These are phyloP conservation scores for Pipistrellus pipistrellus DNA, from an alignment of 2,797 vertebrate species.

Conservation along the genomic window DNA sequence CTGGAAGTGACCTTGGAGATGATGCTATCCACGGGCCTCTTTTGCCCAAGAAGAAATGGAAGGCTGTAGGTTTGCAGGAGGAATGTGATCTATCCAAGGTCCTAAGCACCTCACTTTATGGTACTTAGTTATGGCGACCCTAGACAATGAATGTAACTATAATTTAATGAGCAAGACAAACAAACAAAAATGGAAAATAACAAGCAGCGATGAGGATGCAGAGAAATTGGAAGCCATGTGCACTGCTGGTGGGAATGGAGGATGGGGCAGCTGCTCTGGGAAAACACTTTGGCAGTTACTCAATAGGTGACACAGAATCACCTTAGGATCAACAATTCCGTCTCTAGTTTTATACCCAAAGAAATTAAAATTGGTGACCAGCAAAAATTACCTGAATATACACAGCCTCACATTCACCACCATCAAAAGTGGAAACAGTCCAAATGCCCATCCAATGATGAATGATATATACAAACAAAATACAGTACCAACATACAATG, in stretches of 20 bases:
- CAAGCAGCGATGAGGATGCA: background rate
- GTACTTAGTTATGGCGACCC: background rate
- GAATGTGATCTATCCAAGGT: background rate
- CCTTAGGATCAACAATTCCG: background rate
- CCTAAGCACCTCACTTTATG: too few relatives aligned
- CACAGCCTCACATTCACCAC: accelerated
- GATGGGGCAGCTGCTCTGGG: accelerated
- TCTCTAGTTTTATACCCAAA: background rate
- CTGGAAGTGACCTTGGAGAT: background rate
- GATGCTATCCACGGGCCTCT: background rate
- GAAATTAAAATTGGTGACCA: background rate
- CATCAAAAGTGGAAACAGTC: background rate
- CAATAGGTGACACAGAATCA: background rate
- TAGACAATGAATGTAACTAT: background rate
- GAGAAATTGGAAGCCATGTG: background rate
- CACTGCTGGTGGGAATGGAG: background rate
- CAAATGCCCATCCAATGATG: background rate
- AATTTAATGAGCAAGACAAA: background rate
- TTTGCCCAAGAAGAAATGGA: background rate
- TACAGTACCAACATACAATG: background rate
- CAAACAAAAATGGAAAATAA: background rate
- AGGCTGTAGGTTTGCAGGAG: background rate
- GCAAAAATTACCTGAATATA: background rate
- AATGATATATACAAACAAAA: background rate
- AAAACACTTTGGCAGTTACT: background rate